Conservation (phyloP, 1,140 invertebrate genomes). For the Lordiphosa clarofinis region DNA sequence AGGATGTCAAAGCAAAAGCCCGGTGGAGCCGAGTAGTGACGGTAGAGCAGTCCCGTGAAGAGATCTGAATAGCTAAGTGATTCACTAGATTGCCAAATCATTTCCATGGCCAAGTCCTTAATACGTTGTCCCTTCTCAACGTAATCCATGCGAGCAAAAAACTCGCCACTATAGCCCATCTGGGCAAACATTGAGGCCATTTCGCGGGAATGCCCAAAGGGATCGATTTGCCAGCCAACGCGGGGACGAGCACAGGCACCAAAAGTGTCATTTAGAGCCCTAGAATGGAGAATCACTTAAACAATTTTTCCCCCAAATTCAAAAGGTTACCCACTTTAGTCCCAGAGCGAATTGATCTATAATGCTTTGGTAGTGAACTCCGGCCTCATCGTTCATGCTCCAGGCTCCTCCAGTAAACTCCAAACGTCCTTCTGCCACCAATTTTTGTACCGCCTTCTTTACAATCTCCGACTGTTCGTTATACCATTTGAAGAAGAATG, state of each 20-base stretch:
- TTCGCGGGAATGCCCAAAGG: constrained; percentile 94
- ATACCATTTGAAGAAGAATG: constrained; percentile 97
- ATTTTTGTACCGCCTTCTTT: constrained; percentile 81
- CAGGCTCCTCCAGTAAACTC: constrained; percentile 94
- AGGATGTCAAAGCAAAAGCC: constrained; percentile 95
- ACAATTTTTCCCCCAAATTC: constrained; percentile 70
- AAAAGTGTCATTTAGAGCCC: constrained; percentile 88
- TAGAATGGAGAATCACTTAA: neutral
- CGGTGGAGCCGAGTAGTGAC: constrained; percentile 89
- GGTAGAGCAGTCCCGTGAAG: constrained; percentile 88
- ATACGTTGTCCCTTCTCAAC: constrained; percentile 88
- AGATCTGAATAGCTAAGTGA: constrained; percentile 83
- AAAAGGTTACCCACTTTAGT: constrained; percentile 82
- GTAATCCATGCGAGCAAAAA: constrained; percentile 93
- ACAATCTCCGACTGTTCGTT: constrained; percentile 84
- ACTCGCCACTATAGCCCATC: constrained; percentile 92
- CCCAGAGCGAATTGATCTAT: constrained; percentile 95
- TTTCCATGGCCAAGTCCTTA: constrained; percentile 80
- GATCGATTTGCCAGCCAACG: constrained; percentile 96
- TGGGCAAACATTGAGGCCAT: constrained; percentile 91
- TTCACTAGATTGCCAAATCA: constrained; percentile 83
- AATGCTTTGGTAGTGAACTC: constrained; percentile 94
- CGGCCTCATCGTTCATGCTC: constrained; percentile 97
- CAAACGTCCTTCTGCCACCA: constrained; percentile 88
- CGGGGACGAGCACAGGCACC: constrained; percentile 89